phyloP scores from a whole-genome alignment of 2,113 vertebrate species.

The Brienomyrus brachyistius region DNA sequence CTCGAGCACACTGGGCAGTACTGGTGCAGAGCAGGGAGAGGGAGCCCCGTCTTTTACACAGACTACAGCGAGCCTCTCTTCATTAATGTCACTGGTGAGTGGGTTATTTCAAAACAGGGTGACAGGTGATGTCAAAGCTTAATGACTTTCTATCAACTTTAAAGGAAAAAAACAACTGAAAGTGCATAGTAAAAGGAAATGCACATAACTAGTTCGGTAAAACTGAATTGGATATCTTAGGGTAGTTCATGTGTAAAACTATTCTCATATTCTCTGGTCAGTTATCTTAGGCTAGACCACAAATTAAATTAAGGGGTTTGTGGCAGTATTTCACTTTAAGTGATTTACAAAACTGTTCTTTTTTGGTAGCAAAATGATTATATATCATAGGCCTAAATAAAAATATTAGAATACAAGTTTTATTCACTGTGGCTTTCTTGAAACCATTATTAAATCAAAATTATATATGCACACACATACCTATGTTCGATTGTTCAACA shows the following conservation, averaged over 20 bases:
- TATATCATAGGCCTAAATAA: no score
- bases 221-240: background rate
- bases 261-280: background rate
- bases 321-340: background rate
- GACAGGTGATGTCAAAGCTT: background rate
- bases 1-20: constrained; percentile 11
- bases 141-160: no score
- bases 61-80: background rate
- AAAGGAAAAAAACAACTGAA: background rate
- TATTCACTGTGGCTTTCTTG: no score
- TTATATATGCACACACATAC: no score
- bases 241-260: background rate
- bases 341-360: no score
- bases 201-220: background rate
- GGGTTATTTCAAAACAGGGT: background rate
- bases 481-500: no score
- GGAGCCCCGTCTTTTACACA: background rate
- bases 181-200: background rate
- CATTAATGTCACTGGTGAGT: background rate
- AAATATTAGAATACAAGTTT: no score
- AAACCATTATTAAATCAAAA: background rate
- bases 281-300: background rate
- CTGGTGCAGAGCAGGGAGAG: constrained; percentile 19
- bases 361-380: no score
- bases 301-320: background rate